Conservation (phyloP, 92 coral and sea anemone genomes). For the Chrysogorgia sp. region DNA sequence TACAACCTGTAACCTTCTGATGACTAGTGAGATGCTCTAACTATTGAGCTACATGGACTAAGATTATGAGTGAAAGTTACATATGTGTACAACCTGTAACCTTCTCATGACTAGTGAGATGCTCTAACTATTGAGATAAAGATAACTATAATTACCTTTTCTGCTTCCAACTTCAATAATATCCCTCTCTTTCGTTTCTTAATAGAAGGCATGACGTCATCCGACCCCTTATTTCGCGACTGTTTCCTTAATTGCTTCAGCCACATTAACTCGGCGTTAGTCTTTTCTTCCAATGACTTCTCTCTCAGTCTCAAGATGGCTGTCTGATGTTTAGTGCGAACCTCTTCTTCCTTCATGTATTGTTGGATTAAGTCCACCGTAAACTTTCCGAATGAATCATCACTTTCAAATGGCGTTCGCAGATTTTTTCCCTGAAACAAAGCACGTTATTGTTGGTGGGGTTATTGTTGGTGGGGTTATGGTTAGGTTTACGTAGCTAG, state of each 20-base stretch:
- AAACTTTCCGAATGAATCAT: slow-evolving; percentile 95
- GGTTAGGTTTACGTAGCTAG: no score
- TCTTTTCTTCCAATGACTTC: slow-evolving; percentile 96
- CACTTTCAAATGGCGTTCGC: slow-evolving; percentile 50
- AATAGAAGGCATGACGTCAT: slow-evolving; percentile 97
- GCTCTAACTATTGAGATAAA: no score
- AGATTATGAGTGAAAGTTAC: no score
- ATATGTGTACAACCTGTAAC: no score
- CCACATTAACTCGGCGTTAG: slow-evolving; percentile 98
- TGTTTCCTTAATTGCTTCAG: slow-evolving; percentile 88
- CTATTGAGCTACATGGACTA: no score
- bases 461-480: no score
- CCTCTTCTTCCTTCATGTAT: slow-evolving; percentile 88
- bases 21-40: no score
- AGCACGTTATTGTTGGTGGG: neutral
- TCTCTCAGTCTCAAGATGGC: slow-evolving; percentile 95
- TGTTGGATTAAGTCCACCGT: slow-evolving; percentile 92
- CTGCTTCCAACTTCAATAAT: slow-evolving; percentile 82
- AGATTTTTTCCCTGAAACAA: slow-evolving; percentile 2
- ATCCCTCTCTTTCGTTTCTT: slow-evolving; percentile 92
- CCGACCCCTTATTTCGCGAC: slow-evolving; percentile 89
- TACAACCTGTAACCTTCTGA: no score
- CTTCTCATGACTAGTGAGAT: no score
- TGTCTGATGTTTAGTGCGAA: slow-evolving; percentile 88
- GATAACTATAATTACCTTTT: slow-evolving; percentile 72